Evolutionary conservation across 2,888 invertebrate species (phyloP), one percentile per base, ranked within the genome.

Genomic region (Subacronicta megacephala): DNA sequence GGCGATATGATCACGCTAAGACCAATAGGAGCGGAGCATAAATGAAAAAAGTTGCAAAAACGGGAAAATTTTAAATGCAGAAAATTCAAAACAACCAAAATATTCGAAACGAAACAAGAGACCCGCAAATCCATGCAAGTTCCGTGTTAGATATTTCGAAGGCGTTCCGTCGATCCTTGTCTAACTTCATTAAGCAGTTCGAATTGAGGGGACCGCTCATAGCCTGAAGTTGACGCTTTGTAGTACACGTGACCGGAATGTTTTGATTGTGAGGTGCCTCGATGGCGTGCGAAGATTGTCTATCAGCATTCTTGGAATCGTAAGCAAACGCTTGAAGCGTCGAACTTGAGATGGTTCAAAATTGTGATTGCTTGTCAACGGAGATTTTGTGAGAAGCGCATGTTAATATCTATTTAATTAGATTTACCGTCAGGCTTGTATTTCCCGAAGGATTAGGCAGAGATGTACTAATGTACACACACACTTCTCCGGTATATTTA

Each of bases 151-250:
- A 72, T 71, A 74, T 72, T 74, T 73, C 35, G 60, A 57, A 61
- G 37, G 43, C 64, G 62, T 71, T 31, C 42, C 58, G 47, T 50
- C 71, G 77, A 77, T 78, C 71, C 71, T 63, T n/a, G 58, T 69
- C 71, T 82, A 81, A 84, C 78, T 84, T 83, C 81, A 87, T 86
- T 80, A 82, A 75, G 74, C 82, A 82, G 76, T 79, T 76, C 57
- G 65, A 75, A 67, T 72, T 56, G 73, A 75, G 77, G 70, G 71
- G 63, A 72, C 77, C 71, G 58, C 64, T 70, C 67, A 71, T 75
- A 61, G 75, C 62, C 71, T 74, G 75, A 75, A 80, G 78, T 81
- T 82, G 76, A 77, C 78, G 81, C 80, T 77, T 78, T 77, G 70
- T 69, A 61, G 45, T 50, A 70, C 62, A 78, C 84, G 84, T 84